Conservation (phyloP, 2,797 vertebrate genomes). For the Ammospiza maritima region DNA sequence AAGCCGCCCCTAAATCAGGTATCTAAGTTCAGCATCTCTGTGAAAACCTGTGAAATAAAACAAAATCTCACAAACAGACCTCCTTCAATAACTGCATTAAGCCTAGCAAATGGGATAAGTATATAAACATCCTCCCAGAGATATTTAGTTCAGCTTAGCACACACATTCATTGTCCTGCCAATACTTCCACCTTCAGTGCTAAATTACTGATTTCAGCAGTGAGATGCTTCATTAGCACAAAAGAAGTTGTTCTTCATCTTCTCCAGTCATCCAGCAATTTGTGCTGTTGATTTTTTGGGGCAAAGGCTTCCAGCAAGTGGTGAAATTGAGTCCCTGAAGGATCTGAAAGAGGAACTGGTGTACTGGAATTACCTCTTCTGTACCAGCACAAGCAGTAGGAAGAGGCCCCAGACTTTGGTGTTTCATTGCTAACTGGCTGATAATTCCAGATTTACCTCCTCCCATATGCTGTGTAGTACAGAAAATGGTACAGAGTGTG, state of each 20-base stretch:
- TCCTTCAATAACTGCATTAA: neutral
- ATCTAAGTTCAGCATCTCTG: neutral
- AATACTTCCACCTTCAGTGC: neutral
- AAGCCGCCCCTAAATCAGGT: too few species aligned
- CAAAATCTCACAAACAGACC: neutral
- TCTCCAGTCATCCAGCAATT: neutral
- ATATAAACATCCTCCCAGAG: neutral
- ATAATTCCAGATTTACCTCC: neutral
- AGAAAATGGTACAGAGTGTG: neutral
- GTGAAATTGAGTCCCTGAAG: neutral
- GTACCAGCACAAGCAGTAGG: neutral
- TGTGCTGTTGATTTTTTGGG: neutral
- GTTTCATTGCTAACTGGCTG: neutral
- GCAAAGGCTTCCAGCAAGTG: neutral
- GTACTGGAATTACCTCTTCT: neutral
- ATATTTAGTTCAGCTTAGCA: neutral
- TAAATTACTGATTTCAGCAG: neutral
- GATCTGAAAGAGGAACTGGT: rapidly evolving
- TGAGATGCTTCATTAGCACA: neutral
- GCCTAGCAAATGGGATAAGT: neutral
- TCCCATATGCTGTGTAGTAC: neutral
- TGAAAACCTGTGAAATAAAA: neutral
- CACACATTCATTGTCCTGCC: neutral
- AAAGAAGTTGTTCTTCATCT: neutral
- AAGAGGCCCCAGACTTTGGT: neutral